Base-by-base conservation (phyloP, 2,888 invertebrate genomes). In the Synergus laeviventris region DNA sequence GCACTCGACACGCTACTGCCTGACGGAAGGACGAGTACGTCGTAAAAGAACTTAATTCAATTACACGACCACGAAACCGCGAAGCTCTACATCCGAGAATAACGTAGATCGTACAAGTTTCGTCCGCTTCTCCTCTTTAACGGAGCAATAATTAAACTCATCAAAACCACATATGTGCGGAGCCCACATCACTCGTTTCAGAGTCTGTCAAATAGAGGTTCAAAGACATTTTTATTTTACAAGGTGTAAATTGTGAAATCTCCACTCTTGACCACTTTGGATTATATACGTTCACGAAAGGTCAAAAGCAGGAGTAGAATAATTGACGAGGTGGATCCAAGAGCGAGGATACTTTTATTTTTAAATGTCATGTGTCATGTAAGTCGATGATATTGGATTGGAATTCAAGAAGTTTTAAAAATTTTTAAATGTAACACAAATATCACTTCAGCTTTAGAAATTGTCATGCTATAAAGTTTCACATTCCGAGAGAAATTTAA, bases 1-100 rank as follows among this genome's bases (percentile, higher is more conserved):
- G 98, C 98, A 1, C 92, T 99, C 86, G 99, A 99, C 90, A 99
- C 99, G 0, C 94, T 99, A 78, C 92, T 97, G 78, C 97, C 98
- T 7, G 97, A 97, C 91, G 99, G 99, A 74, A 93, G 96, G 84
- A 99, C 99, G 82, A 99, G 99, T 99, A 92, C 92, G 94, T 89
- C 82, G 83, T 83, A 79, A 80, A 81, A 80, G 79, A 74, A 74
- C 70, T 80, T 78, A 77, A 81, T 81, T 80, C 79, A 81, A 79
- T 80, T 81, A 79, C 76, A 80, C 73, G 78, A 24, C 70, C 76
- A 78, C 75, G 76, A 78, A 79, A 78, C 84, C 83, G 84, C 78
- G 75, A 74, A 60, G 18, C 21, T 42, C 24, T 56, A 56, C 0
- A 70, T 76, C 74, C 73, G 76, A 76, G 31, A 74, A 78, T 74